A percentile compares a stretch with the other conserved stretches of the same genome.
Evolutionary conservation across 2,888 invertebrate species (phyloP).

Genomic region (Uropetala carovei): DNA sequence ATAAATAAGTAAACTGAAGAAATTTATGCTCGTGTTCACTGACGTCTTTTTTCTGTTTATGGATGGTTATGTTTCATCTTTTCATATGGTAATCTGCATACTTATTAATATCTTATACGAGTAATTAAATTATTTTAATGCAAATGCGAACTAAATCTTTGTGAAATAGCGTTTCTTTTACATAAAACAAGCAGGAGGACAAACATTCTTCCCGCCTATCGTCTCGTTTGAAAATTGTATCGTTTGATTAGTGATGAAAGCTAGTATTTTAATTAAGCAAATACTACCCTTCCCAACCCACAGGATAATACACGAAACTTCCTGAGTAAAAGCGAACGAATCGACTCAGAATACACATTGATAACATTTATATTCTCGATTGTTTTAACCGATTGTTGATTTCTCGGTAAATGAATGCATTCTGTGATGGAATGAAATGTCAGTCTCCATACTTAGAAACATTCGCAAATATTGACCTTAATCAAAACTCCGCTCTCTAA

Average conservation of each 20-base stretch:
- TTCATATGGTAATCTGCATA: too few relatives aligned
- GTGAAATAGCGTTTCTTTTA: too few relatives aligned
- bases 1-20: too few relatives aligned
- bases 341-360: not conserved
- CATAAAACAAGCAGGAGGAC: too few relatives aligned
- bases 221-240: not conserved
- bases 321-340: not conserved
- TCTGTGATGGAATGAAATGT: not conserved
- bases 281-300: not conserved
- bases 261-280: constrained; percentile 24
- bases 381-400: constrained; percentile 34
- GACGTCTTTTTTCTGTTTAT: too few relatives aligned
- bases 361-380: not conserved
- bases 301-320: not conserved
- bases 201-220: too few relatives aligned
- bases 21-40: too few relatives aligned
- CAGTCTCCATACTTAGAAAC: constrained; percentile 15
- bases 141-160: too few relatives aligned
- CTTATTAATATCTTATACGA: too few relatives aligned
- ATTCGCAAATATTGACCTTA: not conserved
- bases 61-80: too few relatives aligned
- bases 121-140: too few relatives aligned
- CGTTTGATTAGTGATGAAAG: not conserved
- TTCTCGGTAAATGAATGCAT: constrained; percentile 7
- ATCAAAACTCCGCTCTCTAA: constrained; percentile 1